Base-by-base conservation (phyloP, 2,888 invertebrate species). In the Phengaris arion region DNA sequence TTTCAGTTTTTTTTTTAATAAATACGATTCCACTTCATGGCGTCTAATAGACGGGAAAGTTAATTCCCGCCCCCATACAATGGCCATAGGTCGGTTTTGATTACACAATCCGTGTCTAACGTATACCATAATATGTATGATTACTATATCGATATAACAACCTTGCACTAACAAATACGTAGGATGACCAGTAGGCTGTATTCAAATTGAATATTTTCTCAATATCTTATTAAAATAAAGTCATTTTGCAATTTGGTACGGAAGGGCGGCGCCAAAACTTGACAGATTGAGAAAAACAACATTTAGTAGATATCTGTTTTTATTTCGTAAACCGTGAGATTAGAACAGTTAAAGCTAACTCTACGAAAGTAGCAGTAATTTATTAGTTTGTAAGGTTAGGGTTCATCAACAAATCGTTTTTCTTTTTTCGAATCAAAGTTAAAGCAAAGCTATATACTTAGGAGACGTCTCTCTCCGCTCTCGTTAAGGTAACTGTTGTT, bases 401-500 rank as follows among this genome's bases (percentile, higher is more conserved):
- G 35, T 35, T 35, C 4, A 35, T 35, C 35, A 35, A 35, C 2
- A 35, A 2, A 35, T 3, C 35, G 35, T 35, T 35, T 35, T 35
- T 22, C 5, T 64, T 45, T 12, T 64, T 64, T 64, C 35, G 12
- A 64, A 35, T 45, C 9, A 64, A 64, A 64, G 6, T 45, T 12
- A 45, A 35, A 35, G 35, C 64, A 55, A 13, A 45, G 46, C 12
- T 57, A 55, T 6, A 15, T 10, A 12, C 22, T 45, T 68, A 22
- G 35, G 35, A 2, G 35, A 35, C 35, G 35, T 35, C 3, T 35
- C 35, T 35, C 35, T 35, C 35, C 35, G 35, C 51, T 70, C 73
- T n/a, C 74, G 55, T 22, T 48, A 48, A 13, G 45, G 75, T 12
- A 22, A 52, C 64, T 57, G 57, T 76, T 55, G 74, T 55, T 73